These are phyloP conservation scores for Hephaestus fuliginosus DNA, from an alignment of 2,797 vertebrate species.

Conservation along the genomic window DNA sequence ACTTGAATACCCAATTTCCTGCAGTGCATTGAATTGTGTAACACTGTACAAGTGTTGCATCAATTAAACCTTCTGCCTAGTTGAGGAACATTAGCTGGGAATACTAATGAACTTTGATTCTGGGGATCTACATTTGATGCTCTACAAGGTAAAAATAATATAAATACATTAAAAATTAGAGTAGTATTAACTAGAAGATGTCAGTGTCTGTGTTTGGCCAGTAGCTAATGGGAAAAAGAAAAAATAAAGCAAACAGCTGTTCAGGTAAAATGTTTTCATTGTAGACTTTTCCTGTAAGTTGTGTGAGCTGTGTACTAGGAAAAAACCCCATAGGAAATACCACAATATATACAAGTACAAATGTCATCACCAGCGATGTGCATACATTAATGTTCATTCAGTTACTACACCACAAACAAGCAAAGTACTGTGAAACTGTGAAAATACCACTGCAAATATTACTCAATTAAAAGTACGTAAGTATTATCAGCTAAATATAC, in stretches of 20 bases:
- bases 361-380: background rate
- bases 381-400: background rate
- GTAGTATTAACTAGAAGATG: background rate
- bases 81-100: too few species aligned
- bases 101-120: background rate
- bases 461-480: too few species aligned
- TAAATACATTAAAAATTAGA: background rate
- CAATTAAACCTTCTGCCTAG: background rate
- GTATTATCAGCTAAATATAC: too few species aligned
- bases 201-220: slow-evolving; percentile 9
- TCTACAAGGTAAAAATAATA: background rate
- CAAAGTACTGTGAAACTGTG: background rate
- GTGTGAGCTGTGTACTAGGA: background rate
- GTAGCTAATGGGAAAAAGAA: background rate
- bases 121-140: background rate
- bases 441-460: too few species aligned
- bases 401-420: background rate
- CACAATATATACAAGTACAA: background rate
- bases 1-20: background rate
- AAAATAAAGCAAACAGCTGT: slow-evolving; percentile 7
- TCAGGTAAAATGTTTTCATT: background rate
- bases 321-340: background rate
- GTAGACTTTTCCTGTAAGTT: background rate
- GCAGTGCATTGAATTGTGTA: background rate
- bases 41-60: background rate